Conservation (phyloP, 2,888 invertebrate species). For the Branchinecta sandiegonensis region DNA sequence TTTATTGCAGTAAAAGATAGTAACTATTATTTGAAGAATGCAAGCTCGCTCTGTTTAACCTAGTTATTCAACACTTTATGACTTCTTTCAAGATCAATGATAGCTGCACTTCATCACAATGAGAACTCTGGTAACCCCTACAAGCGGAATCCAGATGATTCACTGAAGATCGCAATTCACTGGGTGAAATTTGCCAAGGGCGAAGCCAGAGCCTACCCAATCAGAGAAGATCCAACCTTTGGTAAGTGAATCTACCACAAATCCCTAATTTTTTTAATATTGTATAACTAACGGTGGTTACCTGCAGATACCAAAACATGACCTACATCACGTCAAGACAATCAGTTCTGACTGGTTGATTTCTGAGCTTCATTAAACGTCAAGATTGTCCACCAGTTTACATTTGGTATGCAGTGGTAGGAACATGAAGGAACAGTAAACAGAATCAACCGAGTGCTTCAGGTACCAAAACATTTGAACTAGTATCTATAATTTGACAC, state of each 20-base stretch:
- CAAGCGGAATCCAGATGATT: background rate
- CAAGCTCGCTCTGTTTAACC: no score
- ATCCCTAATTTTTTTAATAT: background rate
- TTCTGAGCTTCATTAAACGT: no score
- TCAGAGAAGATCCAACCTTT: background rate
- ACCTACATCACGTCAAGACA: no score
- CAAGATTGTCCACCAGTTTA: background rate
- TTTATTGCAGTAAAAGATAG: no score
- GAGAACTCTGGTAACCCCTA: background rate
- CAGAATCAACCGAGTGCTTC: no score
- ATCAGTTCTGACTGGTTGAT: no score
- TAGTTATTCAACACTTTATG: background rate
- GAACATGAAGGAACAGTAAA: no score
- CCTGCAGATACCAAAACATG: no score
- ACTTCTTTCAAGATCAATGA: background rate
- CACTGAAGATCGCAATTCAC: background rate
- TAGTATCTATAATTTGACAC: no score
- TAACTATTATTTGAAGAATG: no score
- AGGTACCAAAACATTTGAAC: no score
- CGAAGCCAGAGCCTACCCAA: background rate
- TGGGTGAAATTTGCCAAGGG: conserved; percentile 13
- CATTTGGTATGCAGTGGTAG: background rate
- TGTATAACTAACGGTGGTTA: background rate
- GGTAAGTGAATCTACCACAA: background rate
- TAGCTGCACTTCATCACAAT: background rate